Conservation (phyloP, 35 echinoderm and acorn worm species). For the Nesometra sesokonis region DNA sequence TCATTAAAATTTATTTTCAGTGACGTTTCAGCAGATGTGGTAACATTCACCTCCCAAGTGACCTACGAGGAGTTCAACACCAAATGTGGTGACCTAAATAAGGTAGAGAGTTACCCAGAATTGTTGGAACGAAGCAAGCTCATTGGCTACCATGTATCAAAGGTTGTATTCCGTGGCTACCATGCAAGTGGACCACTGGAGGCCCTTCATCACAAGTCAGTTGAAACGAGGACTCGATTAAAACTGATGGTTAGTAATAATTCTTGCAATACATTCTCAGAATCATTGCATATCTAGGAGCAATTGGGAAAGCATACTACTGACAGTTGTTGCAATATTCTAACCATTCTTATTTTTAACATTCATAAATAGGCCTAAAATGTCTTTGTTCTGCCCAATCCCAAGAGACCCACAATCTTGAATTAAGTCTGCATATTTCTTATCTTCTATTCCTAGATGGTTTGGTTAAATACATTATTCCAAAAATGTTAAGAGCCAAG, state of each 20-base stretch:
- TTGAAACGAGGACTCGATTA: conserved; percentile 1
- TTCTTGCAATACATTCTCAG: neutral
- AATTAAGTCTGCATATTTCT: too few relatives aligned
- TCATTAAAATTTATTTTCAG: neutral
- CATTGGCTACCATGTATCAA: conserved; percentile 6
- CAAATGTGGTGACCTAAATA: neutral
- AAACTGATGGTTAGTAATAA: neutral
- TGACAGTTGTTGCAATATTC: too few relatives aligned
- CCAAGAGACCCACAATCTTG: too few relatives aligned
- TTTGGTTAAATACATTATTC: too few relatives aligned
- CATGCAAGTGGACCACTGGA: neutral
- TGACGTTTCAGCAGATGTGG: neutral
- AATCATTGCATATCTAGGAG: too few relatives aligned
- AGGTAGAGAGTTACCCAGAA: neutral
- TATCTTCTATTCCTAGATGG: too few relatives aligned
- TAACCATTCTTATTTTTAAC: too few relatives aligned
- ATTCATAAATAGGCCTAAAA: too few relatives aligned
- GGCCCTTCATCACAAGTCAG: neutral
- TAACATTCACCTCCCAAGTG: neutral
- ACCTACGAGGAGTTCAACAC: conserved; percentile 14
- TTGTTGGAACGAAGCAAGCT: conserved; percentile 3
- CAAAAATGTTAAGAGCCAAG: too few relatives aligned
- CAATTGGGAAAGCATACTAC: too few relatives aligned
- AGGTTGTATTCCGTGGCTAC: conserved; percentile 19
- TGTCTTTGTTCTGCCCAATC: too few relatives aligned